Conservation (phyloP, 2,888 invertebrate genomes). For the Gastracanthus pulcherrimus region DNA sequence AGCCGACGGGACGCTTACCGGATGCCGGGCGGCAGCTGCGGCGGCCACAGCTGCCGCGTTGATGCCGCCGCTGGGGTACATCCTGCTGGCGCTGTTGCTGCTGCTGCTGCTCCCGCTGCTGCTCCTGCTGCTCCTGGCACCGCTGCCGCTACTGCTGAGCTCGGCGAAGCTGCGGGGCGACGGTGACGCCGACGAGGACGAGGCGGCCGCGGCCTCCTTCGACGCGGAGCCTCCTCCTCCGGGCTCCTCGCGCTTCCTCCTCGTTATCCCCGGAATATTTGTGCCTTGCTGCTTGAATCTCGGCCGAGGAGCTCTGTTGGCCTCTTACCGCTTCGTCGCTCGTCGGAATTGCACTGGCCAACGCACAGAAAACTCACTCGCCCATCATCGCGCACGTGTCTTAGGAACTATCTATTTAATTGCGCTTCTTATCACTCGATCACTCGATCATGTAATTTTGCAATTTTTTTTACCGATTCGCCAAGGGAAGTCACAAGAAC, state of each 20-base stretch:
- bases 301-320: no score
- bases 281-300: constrained; percentile 24
- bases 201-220: constrained; percentile 31
- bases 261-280: constrained; percentile 55
- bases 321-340: constrained; percentile 36
- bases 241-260: constrained; percentile 51
- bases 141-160: background rate
- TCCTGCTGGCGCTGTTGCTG: constrained; percentile 63
- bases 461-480: no score
- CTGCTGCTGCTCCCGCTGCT: no score
- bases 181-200: constrained; percentile 35
- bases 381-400: background rate
- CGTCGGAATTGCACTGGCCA: background rate
- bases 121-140: no score
- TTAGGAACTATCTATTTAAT: background rate
- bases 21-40: constrained; percentile 76
- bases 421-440: background rate
- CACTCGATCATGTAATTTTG: no score
- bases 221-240: constrained; percentile 1
- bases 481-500: background rate
- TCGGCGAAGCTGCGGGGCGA: constrained; percentile 18
- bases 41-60: constrained; percentile 76
- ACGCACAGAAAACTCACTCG: background rate
- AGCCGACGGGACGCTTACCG: constrained; percentile 71
- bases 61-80: constrained; percentile 74